phyloP scores from a whole-genome alignment of 2,797 vertebrate species.

The Chiloscyllium punctatum region DNA sequence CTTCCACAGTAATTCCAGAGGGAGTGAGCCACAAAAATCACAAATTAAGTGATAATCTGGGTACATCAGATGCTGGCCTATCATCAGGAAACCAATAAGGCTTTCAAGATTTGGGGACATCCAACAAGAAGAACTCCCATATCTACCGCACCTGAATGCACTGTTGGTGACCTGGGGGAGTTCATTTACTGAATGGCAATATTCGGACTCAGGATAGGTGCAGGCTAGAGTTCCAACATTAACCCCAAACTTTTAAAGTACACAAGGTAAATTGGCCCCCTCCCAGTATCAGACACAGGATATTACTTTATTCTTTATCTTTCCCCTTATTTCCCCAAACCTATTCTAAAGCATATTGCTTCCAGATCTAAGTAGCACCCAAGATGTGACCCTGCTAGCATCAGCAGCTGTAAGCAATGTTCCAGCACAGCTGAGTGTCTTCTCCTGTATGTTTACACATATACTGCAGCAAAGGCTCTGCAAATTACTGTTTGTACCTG shows the following conservation, averaged over 20 bases:
- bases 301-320: neutral
- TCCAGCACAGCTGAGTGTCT: neutral
- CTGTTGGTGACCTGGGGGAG: no score
- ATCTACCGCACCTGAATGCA: neutral
- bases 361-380: neutral
- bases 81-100: neutral
- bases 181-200: neutral
- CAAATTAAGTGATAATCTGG: neutral
- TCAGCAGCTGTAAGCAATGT: neutral
- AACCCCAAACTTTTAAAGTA: neutral
- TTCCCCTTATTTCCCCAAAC: neutral
- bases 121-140: neutral
- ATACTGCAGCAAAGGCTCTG: neutral
- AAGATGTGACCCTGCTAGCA: neutral
- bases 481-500: neutral
- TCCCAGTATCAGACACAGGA: neutral
- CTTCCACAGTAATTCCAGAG: neutral
- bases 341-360: neutral
- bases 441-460: neutral
- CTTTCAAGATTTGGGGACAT: neutral
- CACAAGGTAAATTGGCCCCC: neutral
- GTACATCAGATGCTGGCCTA: neutral
- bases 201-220: neutral
- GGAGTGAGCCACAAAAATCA: neutral
- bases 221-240: neutral